phyloP scores from a whole-genome alignment of 1,140 invertebrate species.

The Melipona quadrifasciata region DNA sequence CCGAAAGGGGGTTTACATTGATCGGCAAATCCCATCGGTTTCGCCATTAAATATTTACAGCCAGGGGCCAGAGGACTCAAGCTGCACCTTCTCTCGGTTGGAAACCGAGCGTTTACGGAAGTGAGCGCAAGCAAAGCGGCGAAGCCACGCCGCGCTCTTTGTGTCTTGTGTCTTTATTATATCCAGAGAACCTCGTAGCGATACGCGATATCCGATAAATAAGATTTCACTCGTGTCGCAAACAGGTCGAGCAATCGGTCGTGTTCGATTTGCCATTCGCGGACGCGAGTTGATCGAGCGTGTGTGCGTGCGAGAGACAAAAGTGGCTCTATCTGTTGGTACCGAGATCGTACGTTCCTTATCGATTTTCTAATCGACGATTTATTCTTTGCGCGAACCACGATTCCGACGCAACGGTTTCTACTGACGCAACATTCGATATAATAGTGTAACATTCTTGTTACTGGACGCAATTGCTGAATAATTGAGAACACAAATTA shows the following conservation, averaged over 20 bases:
- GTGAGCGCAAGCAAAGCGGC: conserved; percentile 18
- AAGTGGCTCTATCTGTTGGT: background rate
- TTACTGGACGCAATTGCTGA: background rate
- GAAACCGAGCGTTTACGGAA: background rate
- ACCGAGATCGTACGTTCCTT: no score
- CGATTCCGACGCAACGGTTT: no score
- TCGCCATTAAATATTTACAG: conserved; percentile 71
- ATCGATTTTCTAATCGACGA: background rate
- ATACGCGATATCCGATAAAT: conserved; percentile 3
- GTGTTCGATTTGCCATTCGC: background rate
- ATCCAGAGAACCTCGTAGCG: background rate
- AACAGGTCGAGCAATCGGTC: background rate
- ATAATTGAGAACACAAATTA: background rate
- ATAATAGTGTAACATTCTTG: no score
- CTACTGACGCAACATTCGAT: background rate
- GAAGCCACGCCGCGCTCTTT: no score
- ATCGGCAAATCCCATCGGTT: conserved; percentile 68
- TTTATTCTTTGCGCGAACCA: background rate
- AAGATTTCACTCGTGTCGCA: background rate
- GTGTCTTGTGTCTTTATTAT: background rate
- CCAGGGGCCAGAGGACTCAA: conserved; percentile 43
- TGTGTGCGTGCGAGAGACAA: background rate
- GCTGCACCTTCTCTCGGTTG: conserved; percentile 32
- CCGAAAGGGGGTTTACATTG: conserved; percentile 65
- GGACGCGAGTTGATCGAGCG: no score